Evolutionary conservation across 2,888 invertebrate species (phyloP), one percentile per base, ranked within the genome.

Genomic region (Glomeris marginata): DNA sequence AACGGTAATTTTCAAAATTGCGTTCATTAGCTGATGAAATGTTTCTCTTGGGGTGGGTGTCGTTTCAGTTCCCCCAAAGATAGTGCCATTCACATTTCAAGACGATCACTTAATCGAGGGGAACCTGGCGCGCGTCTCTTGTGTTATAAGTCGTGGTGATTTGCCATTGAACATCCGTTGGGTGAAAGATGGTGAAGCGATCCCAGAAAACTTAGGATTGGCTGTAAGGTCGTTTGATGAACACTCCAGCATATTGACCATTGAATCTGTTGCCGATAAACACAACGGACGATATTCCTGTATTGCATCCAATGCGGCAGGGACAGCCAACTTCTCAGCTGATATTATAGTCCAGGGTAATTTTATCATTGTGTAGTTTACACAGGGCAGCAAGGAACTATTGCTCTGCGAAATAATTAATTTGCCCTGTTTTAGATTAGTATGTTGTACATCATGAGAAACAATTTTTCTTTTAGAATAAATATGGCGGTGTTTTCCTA

Each of bases 201-300:
- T 66, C 41, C 61, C 62, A 1, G 60, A 58, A 45, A 35, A 43
- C 33, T 40, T 44, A 45, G 51, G 53, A 47, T 41, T 53, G 36
- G 44, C 42, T 22, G 16, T 51, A 15, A 58, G 64, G 63, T 60
- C 61, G 49, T 59, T 61, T 21, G 63, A 63, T 21, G 54, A 61
- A 2, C 66, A 62, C 55, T 62, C 63, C 53, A 65, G 63, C 54
- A 58, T 62, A 50, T 56, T 67, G 49, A 61, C 62, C 18, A 66
- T 66, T 33, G 59, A 59, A 37, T 59, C 62, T 50, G 64, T 62
- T 37, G 58, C 49, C 63, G 63, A 5, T 42, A 57, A 54, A 49
- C 66, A 66, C 56, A 61, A 64, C 49, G 67, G 66, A 8, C 64
- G 64, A 56, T 67, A 66, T 56, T 65, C 66, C 1, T 67, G 67